Percentiles rank a stretch among this genome's conserved stretches.
Evolutionary conservation across 2,888 invertebrate genomes (phyloP).

Genomic region (Platycheirus rosarum): DNA sequence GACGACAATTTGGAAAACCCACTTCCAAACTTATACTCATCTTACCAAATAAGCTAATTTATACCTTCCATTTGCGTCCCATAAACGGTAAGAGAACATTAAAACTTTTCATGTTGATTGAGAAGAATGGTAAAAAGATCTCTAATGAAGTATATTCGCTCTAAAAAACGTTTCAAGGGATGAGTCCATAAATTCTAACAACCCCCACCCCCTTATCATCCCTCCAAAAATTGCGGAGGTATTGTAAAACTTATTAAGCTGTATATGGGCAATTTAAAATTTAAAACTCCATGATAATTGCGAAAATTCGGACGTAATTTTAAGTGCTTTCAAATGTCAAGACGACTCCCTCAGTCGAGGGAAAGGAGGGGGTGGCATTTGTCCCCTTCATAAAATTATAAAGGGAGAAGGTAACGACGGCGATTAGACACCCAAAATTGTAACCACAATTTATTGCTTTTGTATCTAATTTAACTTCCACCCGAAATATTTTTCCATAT

Average conservation of each 20-base stretch:
- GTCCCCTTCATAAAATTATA: too few species aligned
- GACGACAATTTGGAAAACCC: neutral
- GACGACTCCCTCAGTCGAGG: neutral
- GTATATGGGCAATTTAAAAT: constrained; percentile 72
- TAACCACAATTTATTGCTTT: constrained; percentile 75
- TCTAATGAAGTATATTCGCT: constrained; percentile 62
- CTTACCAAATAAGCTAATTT: constrained; percentile 11
- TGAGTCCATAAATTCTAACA: constrained; percentile 67
- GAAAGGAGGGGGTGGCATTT: too few species aligned
- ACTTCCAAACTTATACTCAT: neutral
- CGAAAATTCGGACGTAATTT: constrained; percentile 70
- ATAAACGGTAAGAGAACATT: constrained; percentile 48
- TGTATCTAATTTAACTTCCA: constrained; percentile 75
- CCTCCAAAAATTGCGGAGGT: neutral
- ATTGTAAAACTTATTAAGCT: constrained; percentile 63
- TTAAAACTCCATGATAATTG: constrained; percentile 73
- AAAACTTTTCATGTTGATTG: constrained; percentile 42
- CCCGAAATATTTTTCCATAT: constrained; percentile 36
- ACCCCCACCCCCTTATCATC: neutral
- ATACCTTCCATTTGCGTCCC: constrained; percentile 56
- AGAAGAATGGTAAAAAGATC: constrained; percentile 3
- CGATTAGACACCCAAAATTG: constrained; percentile 73
- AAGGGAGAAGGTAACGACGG: constrained; percentile 24
- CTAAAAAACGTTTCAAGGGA: constrained; percentile 44
- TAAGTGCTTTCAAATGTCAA: constrained; percentile 67